These are phyloP conservation scores for Ormia ochracea DNA, from an alignment of 2,888 invertebrate genomes.

Conservation along the genomic window DNA sequence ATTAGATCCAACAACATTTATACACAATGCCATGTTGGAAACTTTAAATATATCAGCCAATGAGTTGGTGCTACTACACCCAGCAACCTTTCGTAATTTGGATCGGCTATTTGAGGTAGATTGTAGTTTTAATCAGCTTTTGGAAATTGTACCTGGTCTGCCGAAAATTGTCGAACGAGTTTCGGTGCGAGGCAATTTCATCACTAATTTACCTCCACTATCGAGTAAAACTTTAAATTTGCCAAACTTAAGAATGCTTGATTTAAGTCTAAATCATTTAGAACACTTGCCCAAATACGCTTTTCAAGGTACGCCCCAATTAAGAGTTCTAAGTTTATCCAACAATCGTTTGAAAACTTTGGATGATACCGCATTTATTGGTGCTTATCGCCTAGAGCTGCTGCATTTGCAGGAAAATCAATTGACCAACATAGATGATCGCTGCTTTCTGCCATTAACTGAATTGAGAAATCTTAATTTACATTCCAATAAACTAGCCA, in stretches of 20 bases:
- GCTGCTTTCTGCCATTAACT: constrained; percentile 81
- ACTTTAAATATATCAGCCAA: constrained; percentile 89
- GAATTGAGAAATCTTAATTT: constrained; percentile 84
- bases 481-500: constrained; percentile 85
- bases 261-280: constrained; percentile 86
- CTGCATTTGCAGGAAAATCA: constrained; percentile 87
- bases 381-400: constrained; percentile 83
- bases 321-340: constrained; percentile 84
- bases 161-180: constrained; percentile 87
- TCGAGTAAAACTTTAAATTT: constrained; percentile 84
- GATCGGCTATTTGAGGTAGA: constrained; percentile 88
- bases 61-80: constrained; percentile 83
- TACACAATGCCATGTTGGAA: constrained; percentile 85
- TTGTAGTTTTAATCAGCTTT: constrained; percentile 83
- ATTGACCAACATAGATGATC: constrained; percentile 82
- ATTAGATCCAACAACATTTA: constrained; percentile 85
- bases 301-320: constrained; percentile 82
- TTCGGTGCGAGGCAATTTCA: constrained; percentile 84
- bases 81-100: constrained; percentile 86
- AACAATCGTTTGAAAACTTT: constrained; percentile 84
- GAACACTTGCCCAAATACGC: constrained; percentile 82
- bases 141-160: constrained; percentile 87
- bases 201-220: constrained; percentile 80
- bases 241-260: constrained; percentile 84
- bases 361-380: constrained; percentile 84